Percentiles rank a stretch among this genome's conserved stretches.
These are phyloP conservation scores for Anniella stebbinsi DNA, from an alignment of 2,797 vertebrate genomes.

Conservation along the genomic window DNA sequence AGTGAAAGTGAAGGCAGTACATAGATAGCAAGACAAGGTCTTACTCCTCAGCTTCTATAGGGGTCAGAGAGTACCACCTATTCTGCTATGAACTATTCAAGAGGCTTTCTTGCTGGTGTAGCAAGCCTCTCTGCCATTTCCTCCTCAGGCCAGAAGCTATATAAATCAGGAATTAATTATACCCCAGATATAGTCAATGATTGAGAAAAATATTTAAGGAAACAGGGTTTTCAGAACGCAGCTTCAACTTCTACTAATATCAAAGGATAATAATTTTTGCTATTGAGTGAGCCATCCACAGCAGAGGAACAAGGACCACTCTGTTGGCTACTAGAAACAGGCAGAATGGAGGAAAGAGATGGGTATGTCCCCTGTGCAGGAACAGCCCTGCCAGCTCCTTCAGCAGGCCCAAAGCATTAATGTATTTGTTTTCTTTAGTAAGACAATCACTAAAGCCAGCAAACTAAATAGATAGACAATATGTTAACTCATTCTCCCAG, in stretches of 20 bases:
- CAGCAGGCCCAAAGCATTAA: background rate
- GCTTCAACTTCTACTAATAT: conserved; percentile 41
- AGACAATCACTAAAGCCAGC: background rate
- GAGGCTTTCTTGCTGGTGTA: background rate
- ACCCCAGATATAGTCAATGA: background rate
- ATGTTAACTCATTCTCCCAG: background rate
- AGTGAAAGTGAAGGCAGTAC: background rate
- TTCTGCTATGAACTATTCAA: background rate
- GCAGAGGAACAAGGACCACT: background rate
- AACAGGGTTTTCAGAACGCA: background rate
- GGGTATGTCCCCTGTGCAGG: background rate
- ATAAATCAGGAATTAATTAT: background rate
- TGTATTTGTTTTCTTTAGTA: background rate
- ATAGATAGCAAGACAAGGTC: background rate
- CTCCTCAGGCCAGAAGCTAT: background rate
- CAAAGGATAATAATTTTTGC: background rate
- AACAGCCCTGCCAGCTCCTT: background rate
- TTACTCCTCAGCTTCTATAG: background rate
- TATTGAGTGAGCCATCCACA: background rate
- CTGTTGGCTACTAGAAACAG: background rate
- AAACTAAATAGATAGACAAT: background rate
- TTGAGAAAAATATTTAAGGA: background rate
- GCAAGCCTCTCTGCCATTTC: background rate
- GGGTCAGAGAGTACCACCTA: background rate
- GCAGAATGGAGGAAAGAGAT: no score